Evolutionary conservation across 2,113 vertebrate species (phyloP).

Genomic region (Litocranius walleri): DNA sequence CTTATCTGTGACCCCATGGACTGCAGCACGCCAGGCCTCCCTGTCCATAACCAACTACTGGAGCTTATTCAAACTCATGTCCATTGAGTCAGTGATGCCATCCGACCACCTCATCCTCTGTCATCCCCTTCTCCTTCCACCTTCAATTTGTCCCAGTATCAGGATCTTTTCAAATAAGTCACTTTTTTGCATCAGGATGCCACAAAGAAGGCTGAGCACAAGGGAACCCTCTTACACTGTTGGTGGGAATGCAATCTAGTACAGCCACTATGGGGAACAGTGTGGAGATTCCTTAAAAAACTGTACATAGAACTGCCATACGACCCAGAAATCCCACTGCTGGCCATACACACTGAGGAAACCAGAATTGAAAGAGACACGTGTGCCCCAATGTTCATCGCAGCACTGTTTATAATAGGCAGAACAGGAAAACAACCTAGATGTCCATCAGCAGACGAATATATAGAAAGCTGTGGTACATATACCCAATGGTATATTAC

Average conservation of each 20-base stretch:
- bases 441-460: not conserved
- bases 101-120: not conserved
- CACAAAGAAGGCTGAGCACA: not conserved
- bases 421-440: not conserved
- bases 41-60: not conserved
- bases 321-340: accelerated
- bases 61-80: not conserved
- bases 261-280: not conserved
- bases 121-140: not conserved
- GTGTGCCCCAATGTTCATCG: accelerated
- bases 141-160: not conserved
- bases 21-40: not conserved
- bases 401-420: not conserved
- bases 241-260: not conserved
- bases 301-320: not conserved
- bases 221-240: not conserved
- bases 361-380: not conserved
- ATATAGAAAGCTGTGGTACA: not conserved
- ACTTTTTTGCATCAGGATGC: not conserved
- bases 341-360: not conserved
- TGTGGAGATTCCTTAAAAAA: not conserved
- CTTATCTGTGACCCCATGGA: not conserved
- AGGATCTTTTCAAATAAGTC: not conserved
- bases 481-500: not conserved
- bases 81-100: not conserved